Evolutionary conservation across 2,113 vertebrate species (phyloP).

Genomic region (Pluvianellus socialis): DNA sequence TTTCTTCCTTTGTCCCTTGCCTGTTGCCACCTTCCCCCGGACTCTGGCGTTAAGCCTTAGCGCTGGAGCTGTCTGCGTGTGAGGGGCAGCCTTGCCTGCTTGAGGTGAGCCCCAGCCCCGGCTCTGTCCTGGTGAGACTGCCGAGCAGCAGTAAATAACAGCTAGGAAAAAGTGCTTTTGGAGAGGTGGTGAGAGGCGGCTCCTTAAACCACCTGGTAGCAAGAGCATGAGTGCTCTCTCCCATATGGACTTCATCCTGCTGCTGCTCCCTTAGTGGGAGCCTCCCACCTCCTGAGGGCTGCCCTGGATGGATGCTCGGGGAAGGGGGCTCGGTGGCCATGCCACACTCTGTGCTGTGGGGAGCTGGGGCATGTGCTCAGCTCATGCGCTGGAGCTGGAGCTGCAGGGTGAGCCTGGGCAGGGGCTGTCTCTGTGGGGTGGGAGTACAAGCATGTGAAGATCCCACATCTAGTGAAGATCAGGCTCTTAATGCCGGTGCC

Average conservation of each 20-base stretch:
- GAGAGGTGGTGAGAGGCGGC: neutral
- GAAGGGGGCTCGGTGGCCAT: neutral
- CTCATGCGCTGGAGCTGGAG: neutral
- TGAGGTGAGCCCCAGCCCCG: neutral
- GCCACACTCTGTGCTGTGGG: neutral
- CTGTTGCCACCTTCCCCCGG: neutral
- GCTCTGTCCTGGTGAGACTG: neutral
- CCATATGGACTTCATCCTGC: too few species aligned
- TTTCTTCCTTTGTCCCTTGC: neutral
- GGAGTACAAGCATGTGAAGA: neutral
- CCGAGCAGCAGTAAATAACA: neutral
- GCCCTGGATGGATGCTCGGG: neutral
- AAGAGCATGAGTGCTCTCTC: neutral
- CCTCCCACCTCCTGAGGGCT: neutral
- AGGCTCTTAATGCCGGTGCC: neutral
- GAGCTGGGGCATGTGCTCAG: neutral
- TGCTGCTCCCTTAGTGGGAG: neutral
- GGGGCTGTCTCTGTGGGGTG: fast-evolving
- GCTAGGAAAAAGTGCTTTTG: neutral
- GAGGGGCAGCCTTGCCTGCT: neutral
- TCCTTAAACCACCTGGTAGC: neutral
- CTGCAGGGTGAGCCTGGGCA: neutral
- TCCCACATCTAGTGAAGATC: neutral
- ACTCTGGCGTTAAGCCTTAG: neutral
- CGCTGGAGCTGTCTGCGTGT: neutral